phyloP scores from a whole-genome alignment of 2,888 invertebrate genomes.

The Desoria tigrina region DNA sequence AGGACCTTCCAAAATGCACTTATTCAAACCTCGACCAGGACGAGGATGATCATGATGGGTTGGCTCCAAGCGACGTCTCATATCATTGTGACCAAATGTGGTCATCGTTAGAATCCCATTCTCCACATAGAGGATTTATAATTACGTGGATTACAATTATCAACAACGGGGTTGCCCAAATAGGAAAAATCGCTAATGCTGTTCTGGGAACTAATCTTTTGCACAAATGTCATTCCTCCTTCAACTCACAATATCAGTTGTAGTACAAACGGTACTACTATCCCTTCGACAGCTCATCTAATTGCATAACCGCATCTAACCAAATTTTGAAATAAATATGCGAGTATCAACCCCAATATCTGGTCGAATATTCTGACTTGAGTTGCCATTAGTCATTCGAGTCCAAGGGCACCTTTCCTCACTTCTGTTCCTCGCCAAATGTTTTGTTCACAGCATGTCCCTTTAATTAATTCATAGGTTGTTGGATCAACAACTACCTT shows the following conservation, averaged over 20 bases:
- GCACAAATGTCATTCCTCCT: not conserved
- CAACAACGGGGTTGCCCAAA: constrained; percentile 1
- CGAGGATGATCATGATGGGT: too few species aligned
- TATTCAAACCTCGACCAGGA: too few species aligned
- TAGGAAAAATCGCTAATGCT: not conserved
- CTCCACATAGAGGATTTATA: not conserved
- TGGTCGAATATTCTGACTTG: not conserved
- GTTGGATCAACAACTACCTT: too few species aligned
- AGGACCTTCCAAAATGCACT: too few species aligned
- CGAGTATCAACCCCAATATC: not conserved
- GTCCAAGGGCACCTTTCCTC: constrained; percentile 15
- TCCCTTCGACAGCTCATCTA: too few species aligned
- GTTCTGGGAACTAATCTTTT: constrained; percentile 6
- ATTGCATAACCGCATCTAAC: not conserved
- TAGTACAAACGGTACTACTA: too few species aligned
- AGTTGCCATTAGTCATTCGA: constrained; percentile 19
- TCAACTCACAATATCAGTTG: too few species aligned
- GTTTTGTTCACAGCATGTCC: constrained; percentile 10
- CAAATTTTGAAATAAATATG: not conserved
- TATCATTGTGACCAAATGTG: constrained; percentile 26
- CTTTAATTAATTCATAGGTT: constrained; percentile 20
- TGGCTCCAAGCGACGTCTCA: too few species aligned
- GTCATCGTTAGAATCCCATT: constrained; percentile 32
- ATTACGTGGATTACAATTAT: not conserved
- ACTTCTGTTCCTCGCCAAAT: too few species aligned